Evolutionary conservation across 2,888 invertebrate genomes (phyloP).

Genomic region (Eupithecia inturbata): DNA sequence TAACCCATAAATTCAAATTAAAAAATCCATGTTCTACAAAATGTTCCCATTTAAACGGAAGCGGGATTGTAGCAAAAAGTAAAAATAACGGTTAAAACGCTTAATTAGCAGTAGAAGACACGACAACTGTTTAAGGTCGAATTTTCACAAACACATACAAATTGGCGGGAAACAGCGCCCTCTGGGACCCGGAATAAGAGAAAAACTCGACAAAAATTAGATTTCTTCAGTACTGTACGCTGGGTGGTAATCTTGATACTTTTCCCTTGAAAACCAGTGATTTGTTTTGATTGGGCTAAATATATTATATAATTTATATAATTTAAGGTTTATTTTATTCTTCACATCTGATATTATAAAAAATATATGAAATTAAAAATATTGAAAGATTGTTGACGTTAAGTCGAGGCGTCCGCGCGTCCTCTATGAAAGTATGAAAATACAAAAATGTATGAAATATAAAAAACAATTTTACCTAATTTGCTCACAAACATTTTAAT

Average conservation of each 20-base stretch:
- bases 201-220: constrained; percentile 82
- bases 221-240: constrained; percentile 65
- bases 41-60: constrained; percentile 16
- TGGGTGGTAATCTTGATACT: constrained; percentile 63
- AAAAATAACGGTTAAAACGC: constrained; percentile 48
- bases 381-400: no score
- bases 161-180: constrained; percentile 75
- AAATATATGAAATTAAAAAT: no score
- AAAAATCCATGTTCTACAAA: constrained; percentile 8
- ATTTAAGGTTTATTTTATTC: neutral
- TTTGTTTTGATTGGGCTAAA: neutral
- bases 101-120: constrained; percentile 58
- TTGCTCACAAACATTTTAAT: no score
- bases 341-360: neutral
- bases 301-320: no score
- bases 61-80: constrained; percentile 20
- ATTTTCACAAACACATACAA: constrained; percentile 80
- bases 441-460: no score
- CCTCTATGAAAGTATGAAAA: no score
- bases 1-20: constrained; percentile 15
- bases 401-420: no score
- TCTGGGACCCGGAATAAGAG: constrained; percentile 68
- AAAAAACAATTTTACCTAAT: no score
- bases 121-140: constrained; percentile 67
- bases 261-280: constrained; percentile 28